Base-by-base conservation (phyloP, 2,888 invertebrate species). In the Pristionchus japonicus region DNA sequence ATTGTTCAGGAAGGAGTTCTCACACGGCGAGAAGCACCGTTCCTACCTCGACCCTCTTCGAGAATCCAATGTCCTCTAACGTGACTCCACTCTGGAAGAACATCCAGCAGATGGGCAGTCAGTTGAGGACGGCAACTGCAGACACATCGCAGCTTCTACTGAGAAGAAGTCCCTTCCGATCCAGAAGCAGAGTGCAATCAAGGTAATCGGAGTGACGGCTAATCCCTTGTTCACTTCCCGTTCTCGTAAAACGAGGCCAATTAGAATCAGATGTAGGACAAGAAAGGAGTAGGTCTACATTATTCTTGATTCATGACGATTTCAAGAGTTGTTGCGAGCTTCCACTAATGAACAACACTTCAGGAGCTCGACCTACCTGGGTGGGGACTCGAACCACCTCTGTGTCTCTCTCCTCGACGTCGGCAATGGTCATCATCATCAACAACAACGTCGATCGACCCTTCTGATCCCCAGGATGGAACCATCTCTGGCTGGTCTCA, bases 51-150 rank as follows among this genome's bases (percentile, higher is more conserved):
- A 88, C 88, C 31, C 49, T 88, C 20, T 77, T 83, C 82, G 88
- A 88, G 82, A 88, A 88, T 27, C 88, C 80, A 49, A 88, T 86
- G 67, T 89, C 61, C 88, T 91, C 86, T 87, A 91, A 37, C 80
- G 89, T 52, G 49, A 90, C 82, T 83, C 93, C 93, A 20, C 86
- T 93, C 34, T 92, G 93, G 92, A 91, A 90, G 87, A 93, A 93
- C 84, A 90, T 93, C 67, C 93, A 93, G 88, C 90, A 90, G 82
- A 90, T 93, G 91, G 93, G 93, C 83, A 91, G 89, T 86, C 92
- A 92, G 85, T 89, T 93, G 88, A 92, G 92, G 77, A 89, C 92
- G 4, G 93, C 92, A 43, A 90, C 92, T 57, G 89, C 91, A 74
- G 93, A 93, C 89, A 92, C 93, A 0, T 89, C 92, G 20, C 89